Conservation (phyloP, 2,888 invertebrate genomes). For the Lumbricus terrestris region DNA sequence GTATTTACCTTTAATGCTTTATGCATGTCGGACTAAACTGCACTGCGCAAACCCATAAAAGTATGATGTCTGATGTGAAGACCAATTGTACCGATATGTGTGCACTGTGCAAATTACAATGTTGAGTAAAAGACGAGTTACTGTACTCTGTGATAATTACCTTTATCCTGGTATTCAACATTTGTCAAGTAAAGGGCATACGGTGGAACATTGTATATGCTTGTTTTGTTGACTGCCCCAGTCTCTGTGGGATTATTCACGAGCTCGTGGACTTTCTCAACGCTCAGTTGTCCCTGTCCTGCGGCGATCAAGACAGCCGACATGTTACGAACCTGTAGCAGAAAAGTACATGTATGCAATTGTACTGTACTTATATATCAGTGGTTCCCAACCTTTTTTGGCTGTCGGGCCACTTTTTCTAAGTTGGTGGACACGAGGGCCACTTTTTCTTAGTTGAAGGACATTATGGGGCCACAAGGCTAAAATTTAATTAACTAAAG, state of each 20-base stretch:
- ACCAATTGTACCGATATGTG: not conserved
- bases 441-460: too few species aligned
- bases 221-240: not conserved
- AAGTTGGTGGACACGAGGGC: too few species aligned
- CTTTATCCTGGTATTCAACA: constrained; percentile 31
- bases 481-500: too few species aligned
- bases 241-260: constrained; percentile 4
- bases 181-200: constrained; percentile 31
- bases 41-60: not conserved
- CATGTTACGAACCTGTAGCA: constrained; percentile 33
- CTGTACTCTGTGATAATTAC: constrained; percentile 16
- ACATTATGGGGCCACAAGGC: too few species aligned
- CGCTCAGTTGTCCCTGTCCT: constrained; percentile 25
- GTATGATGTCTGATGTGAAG: not conserved
- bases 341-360: not conserved
- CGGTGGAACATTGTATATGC: constrained; percentile 29
- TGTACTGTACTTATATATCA: too few species aligned
- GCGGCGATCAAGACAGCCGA: constrained; percentile 31
- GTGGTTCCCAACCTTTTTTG: too few species aligned
- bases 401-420: too few species aligned
- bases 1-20: constrained; percentile 26
- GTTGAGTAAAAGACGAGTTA: not conserved
- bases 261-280: constrained; percentile 29
- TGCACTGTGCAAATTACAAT: not conserved
- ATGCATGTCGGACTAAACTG: not conserved